phyloP scores from a whole-genome alignment of 2,888 invertebrate genomes.

The Drosophila helvetica region DNA sequence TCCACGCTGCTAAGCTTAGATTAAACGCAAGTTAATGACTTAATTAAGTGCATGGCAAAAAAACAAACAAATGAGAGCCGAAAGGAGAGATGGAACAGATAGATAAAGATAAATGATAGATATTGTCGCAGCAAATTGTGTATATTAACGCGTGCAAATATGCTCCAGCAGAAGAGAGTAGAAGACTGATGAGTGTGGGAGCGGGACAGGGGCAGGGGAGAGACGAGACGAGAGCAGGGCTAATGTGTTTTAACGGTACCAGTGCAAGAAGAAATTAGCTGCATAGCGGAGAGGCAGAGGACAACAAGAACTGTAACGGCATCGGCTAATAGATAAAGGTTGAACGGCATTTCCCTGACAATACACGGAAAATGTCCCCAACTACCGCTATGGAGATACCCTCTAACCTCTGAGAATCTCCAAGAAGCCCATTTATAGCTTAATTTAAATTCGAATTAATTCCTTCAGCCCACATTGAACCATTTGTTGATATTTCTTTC shows the following conservation, averaged over 20 bases:
- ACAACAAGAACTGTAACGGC: slow-evolving; percentile 28
- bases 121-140: slow-evolving; percentile 54
- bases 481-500: slow-evolving; percentile 61
- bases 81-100: slow-evolving; percentile 20
- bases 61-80: slow-evolving; percentile 28
- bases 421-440: slow-evolving; percentile 4
- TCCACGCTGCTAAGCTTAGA: slow-evolving; percentile 59
- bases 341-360: slow-evolving; percentile 3
- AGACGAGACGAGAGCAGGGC: slow-evolving; percentile 20
- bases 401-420: slow-evolving; percentile 3
- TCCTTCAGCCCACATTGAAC: slow-evolving; percentile 35
- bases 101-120: slow-evolving; percentile 47
- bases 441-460: slow-evolving; percentile 38
- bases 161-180: slow-evolving; percentile 17
- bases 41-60: slow-evolving; percentile 61
- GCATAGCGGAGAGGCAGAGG: slow-evolving; percentile 17
- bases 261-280: slow-evolving; percentile 8
- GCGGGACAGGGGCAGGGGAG: too few species aligned
- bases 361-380: not conserved
- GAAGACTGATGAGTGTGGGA: not conserved
- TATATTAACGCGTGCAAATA: slow-evolving; percentile 59
- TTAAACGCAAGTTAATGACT: slow-evolving; percentile 74
- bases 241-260: slow-evolving; percentile 34
- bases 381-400: too few species aligned
- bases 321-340: slow-evolving; percentile 2